Conservation (phyloP, 2,797 vertebrate species). For the Triplophysa yarkandensis region DNA sequence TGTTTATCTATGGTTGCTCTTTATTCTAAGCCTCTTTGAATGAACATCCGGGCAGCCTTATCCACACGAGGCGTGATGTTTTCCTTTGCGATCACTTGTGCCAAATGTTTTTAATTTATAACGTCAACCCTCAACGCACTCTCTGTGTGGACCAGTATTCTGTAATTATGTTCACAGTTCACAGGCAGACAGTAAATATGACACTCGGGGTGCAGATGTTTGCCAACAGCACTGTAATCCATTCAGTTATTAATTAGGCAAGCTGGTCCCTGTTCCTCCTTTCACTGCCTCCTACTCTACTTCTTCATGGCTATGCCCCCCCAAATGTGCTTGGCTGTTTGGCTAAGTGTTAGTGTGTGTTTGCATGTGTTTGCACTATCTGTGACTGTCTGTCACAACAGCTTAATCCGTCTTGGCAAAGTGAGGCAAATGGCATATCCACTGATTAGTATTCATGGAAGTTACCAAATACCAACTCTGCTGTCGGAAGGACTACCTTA, state of each 20-base stretch:
- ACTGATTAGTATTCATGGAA: conserved; percentile 74
- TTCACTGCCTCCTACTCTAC: conserved; percentile 23
- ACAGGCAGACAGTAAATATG: conserved; percentile 52
- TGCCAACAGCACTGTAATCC: conserved; percentile 63
- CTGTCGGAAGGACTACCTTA: conserved; percentile 46
- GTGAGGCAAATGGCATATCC: conserved; percentile 70
- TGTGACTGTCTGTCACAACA: conserved; percentile 64
- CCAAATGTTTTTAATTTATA: conserved; percentile 20
- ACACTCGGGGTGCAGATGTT: conserved; percentile 60
- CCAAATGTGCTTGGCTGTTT: conserved; percentile 45
- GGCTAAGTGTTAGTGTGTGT: conserved; percentile 39
- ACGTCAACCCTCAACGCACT: conserved; percentile 4
- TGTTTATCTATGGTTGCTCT: background rate
- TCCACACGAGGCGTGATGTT: conserved; percentile 11
- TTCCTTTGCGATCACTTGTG: conserved; percentile 20
- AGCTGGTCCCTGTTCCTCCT: conserved; percentile 60
- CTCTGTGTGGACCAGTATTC: conserved; percentile 22
- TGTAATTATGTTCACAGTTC: conserved; percentile 52
- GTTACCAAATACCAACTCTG: conserved; percentile 63
- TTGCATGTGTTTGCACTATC: conserved; percentile 27
- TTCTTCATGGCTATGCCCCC: conserved; percentile 19
- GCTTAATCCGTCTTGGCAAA: conserved; percentile 72
- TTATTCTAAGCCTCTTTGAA: background rate
- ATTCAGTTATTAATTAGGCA: conserved; percentile 68
- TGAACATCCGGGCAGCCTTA: background rate